phyloP scores from a whole-genome alignment of 2,797 vertebrate species.

The Thalassophryne amazonica region DNA sequence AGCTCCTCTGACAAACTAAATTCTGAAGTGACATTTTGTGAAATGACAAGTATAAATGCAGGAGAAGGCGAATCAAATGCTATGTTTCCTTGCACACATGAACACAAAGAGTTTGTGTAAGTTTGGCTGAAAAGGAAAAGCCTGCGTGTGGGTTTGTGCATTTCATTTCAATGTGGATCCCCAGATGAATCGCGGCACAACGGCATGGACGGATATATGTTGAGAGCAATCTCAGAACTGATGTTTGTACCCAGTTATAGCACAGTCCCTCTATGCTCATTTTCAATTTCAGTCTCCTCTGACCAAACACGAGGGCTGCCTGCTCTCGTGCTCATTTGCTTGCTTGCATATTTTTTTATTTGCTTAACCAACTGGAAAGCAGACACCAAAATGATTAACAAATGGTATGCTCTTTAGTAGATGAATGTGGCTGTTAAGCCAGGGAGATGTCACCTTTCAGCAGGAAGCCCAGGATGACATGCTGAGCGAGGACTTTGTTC shows the following conservation, averaged over 20 bases:
- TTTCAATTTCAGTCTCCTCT: conserved; percentile 12
- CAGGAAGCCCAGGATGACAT: conserved; percentile 62
- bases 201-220: neutral
- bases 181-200: conserved; percentile 5
- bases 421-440: conserved; percentile 70
- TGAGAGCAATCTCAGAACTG: conserved; percentile 1
- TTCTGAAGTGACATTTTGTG: conserved; percentile 17
- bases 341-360: conserved; percentile 58
- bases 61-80: conserved; percentile 13
- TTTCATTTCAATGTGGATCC: conserved; percentile 23
- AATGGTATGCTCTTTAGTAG: conserved; percentile 75
- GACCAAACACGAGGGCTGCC: conserved; percentile 25
- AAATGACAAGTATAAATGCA: conserved; percentile 36
- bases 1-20: conserved; percentile 29
- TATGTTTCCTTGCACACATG: conserved; percentile 15
- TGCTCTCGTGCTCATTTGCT: conserved; percentile 41
- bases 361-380: conserved; percentile 64
- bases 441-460: conserved; percentile 69
- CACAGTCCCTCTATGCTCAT: conserved; percentile 18
- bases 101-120: conserved; percentile 7
- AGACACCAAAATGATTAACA: conserved; percentile 65
- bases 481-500: conserved; percentile 72
- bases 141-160: conserved; percentile 4
- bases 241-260: conserved; percentile 34
- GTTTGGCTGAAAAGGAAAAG: conserved; percentile 1